A percentile compares a stretch with the other conserved stretches of the same genome.
phyloP scores from a whole-genome alignment of 2,797 vertebrate genomes.

The Gallinago nigripennis region DNA sequence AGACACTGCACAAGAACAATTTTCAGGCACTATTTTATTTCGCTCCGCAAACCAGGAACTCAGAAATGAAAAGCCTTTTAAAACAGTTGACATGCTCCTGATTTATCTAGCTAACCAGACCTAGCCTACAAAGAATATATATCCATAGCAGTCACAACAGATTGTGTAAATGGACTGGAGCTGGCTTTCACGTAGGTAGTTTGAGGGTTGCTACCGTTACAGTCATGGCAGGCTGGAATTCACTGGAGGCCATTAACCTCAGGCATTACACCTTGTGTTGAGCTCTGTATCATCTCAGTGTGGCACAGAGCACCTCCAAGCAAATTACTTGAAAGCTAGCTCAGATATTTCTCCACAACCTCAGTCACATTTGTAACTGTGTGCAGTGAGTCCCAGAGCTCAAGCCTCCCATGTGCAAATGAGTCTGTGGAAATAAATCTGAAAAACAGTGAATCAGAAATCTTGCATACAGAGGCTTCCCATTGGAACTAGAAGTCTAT shows the following conservation, averaged over 20 bases:
- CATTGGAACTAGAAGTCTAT: not conserved
- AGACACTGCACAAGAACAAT: slow-evolving; percentile 13
- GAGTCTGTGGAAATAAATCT: not conserved
- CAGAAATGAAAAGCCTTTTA: slow-evolving; percentile 3
- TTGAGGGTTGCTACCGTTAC: not conserved
- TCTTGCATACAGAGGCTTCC: not conserved
- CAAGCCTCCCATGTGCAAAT: not conserved
- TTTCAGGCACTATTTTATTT: not conserved
- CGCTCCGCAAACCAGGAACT: not conserved
- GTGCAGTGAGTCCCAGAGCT: not conserved
- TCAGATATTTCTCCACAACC: not conserved
- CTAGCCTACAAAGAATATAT: not conserved
- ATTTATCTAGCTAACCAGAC: not conserved
- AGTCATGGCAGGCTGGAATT: not conserved
- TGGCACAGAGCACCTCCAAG: not conserved
- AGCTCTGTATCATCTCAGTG: not conserved
- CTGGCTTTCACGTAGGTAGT: not conserved
- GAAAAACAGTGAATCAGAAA: not conserved
- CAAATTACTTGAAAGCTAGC: not conserved
- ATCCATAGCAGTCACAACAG: not conserved
- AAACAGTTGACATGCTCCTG: not conserved
- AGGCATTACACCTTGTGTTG: not conserved
- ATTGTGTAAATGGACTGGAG: not conserved
- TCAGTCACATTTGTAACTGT: not conserved
- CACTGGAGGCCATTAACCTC: not conserved